These are phyloP conservation scores for Catharus bicknelli DNA, from an alignment of 2,113 vertebrate genomes.

Conservation along the genomic window DNA sequence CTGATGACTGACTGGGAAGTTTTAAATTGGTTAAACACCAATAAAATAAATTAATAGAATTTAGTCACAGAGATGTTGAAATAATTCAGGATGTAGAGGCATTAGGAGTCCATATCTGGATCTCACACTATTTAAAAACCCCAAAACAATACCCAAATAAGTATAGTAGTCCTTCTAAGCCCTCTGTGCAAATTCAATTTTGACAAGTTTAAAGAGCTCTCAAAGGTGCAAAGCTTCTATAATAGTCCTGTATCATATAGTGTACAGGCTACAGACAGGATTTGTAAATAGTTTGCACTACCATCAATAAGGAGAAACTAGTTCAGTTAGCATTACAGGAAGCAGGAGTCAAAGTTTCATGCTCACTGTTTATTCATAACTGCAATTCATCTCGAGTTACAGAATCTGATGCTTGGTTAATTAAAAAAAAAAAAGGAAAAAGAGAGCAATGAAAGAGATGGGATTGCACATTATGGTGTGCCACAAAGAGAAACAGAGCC, in stretches of 20 bases:
- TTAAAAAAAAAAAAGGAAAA: background rate
- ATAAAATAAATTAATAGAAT: background rate
- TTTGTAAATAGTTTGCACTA: background rate
- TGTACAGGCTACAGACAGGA: background rate
- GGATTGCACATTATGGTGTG: background rate
- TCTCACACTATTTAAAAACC: rapidly evolving
- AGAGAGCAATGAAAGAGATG: background rate
- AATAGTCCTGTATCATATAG: background rate
- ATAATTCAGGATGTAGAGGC: background rate
- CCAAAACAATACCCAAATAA: background rate
- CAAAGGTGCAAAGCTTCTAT: background rate
- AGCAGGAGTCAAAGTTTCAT: background rate
- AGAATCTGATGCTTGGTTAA: background rate
- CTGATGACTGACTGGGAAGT: background rate
- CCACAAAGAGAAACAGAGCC: background rate
- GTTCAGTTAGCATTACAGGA: background rate
- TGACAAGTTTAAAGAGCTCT: background rate
- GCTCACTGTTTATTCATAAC: background rate
- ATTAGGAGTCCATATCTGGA: background rate
- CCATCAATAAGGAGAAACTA: background rate
- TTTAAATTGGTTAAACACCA: background rate
- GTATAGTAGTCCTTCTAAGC: background rate
- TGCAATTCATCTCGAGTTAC: background rate
- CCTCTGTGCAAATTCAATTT: background rate
- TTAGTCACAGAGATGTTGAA: background rate